Conservation (phyloP, 1,140 invertebrate species). For the Linepithema humile region DNA sequence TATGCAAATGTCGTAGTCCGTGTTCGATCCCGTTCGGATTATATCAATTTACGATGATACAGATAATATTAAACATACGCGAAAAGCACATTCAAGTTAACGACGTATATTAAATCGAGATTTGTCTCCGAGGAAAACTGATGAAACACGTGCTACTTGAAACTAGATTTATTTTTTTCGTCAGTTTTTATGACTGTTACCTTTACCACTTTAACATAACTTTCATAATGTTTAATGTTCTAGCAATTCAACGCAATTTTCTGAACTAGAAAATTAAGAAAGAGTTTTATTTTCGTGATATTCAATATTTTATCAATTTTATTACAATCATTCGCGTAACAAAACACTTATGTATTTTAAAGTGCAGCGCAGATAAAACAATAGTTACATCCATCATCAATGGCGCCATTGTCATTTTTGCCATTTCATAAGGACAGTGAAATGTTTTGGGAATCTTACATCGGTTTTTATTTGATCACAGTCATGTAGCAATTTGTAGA, state of each 20-base stretch:
- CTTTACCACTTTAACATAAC: neutral
- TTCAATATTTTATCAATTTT: neutral
- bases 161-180: constrained; percentile 12
- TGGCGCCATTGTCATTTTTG: neutral
- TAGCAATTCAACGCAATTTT: too few species aligned
- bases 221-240: too few species aligned
- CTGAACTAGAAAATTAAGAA: neutral
- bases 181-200: neutral
- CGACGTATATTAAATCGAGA: neutral
- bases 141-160: neutral
- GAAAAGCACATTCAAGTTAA: constrained; percentile 16
- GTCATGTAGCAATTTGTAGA: constrained; percentile 11
- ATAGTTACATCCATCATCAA: neutral
- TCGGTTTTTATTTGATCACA: neutral
- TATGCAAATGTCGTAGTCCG: neutral
- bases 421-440: neutral
- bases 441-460: neutral
- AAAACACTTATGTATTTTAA: constrained; percentile 15
- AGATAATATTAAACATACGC: neutral
- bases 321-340: constrained; percentile 12
- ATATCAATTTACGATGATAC: neutral
- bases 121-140: neutral
- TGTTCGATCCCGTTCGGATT: constrained; percentile 1
- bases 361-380: neutral
- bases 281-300: neutral